phyloP scores from a whole-genome alignment of 2,113 vertebrate genomes.

The Rhea pennata region DNA sequence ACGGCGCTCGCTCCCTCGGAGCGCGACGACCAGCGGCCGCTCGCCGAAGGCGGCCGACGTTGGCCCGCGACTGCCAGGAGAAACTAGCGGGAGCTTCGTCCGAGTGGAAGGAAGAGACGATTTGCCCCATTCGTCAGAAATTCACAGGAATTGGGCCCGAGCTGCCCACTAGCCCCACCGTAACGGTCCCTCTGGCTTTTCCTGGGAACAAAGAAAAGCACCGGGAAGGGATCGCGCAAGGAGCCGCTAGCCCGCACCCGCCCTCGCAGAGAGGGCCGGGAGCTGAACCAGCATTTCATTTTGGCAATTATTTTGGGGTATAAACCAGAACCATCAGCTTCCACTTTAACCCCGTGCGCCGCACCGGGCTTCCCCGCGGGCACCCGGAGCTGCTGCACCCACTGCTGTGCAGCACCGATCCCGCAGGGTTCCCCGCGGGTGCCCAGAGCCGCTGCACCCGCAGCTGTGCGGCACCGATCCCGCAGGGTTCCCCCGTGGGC shows the following conservation, averaged over 20 bases:
- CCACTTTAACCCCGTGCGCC: background rate
- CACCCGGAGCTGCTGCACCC: too few relatives aligned
- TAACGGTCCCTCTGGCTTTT: fast-evolving
- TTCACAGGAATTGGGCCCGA: background rate
- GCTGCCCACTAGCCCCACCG: background rate
- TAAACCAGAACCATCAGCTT: background rate
- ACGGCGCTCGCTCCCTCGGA: too few relatives aligned
- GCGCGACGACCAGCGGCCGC: too few relatives aligned
- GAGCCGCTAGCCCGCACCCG: background rate
- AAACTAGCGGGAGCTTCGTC: background rate
- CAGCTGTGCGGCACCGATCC: too few relatives aligned
- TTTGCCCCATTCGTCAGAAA: background rate
- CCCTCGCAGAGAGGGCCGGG: background rate
- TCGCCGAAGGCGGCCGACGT: background rate
- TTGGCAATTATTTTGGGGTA: background rate
- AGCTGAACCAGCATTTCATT: background rate
- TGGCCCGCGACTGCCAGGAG: background rate
- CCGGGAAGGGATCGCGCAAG: background rate
- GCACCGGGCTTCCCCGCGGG: fast-evolving
- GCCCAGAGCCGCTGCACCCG: too few relatives aligned
- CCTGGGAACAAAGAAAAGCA: background rate
- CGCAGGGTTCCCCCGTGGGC: too few relatives aligned
- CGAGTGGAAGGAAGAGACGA: fast-evolving
- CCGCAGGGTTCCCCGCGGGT: too few relatives aligned
- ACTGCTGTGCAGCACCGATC: too few relatives aligned